Percentiles rank a stretch among this genome's conserved stretches.
Evolutionary conservation across 2,113 vertebrate species (phyloP).

Genomic region (Apus apus): DNA sequence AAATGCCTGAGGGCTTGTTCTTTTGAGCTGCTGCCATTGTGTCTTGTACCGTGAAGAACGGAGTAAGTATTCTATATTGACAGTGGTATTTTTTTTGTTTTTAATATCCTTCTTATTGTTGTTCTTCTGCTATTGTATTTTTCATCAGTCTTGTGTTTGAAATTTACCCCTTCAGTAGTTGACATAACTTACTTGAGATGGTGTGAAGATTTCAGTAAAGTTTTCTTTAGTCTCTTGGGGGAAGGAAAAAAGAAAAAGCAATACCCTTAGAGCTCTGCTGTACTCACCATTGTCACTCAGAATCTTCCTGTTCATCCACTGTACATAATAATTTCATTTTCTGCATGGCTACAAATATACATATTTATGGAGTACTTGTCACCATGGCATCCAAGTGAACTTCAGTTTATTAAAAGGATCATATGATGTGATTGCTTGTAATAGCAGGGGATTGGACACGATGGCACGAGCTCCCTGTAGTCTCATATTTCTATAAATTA

Average conservation of each 20-base stretch:
- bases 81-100: not conserved
- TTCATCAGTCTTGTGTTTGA: not conserved
- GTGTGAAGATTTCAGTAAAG: not conserved
- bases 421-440: not conserved
- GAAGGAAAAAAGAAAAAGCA: not conserved
- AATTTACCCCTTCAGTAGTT: not conserved
- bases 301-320: not conserved
- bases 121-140: not conserved
- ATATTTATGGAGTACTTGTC: constrained; percentile 39
- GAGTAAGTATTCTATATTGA: not conserved
- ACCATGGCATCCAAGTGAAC: constrained; percentile 22
- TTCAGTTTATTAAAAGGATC: constrained; percentile 45
- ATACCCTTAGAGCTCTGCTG: not conserved
- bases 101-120: not conserved
- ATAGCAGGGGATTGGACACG: not conserved
- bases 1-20: not conserved
- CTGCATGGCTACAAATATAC: not conserved
- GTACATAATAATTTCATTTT: not conserved
- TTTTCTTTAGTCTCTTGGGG: not conserved
- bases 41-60: not conserved
- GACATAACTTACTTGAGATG: not conserved
- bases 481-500: not conserved
- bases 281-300: not conserved
- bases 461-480: not conserved
- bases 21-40: not conserved